Percentiles rank a stretch among this genome's conserved stretches.
phyloP scores from a whole-genome alignment of 2,797 vertebrate species.

The Acipenser ruthenus region DNA sequence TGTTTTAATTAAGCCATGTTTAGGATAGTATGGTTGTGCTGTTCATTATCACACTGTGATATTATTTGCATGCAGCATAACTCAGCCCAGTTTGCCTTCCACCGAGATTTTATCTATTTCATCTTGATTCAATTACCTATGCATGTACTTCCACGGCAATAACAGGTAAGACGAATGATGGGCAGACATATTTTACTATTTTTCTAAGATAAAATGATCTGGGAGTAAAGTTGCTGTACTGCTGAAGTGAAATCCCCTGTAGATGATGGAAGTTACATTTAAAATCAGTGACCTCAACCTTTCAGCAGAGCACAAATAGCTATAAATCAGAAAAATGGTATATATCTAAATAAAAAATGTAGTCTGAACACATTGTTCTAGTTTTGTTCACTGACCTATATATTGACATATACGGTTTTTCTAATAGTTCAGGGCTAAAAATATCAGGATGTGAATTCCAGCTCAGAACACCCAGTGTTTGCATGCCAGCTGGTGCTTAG shows the following conservation, averaged over 20 bases:
- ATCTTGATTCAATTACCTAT: neutral
- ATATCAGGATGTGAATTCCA: neutral
- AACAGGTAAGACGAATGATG: neutral
- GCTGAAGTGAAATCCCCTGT: neutral
- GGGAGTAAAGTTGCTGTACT: neutral
- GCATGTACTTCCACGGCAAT: neutral
- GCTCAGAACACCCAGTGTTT: neutral
- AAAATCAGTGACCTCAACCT: conserved; percentile 7
- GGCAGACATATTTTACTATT: neutral
- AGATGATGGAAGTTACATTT: neutral
- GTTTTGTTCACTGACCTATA: conserved; percentile 19
- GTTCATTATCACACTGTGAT: conserved; percentile 47
- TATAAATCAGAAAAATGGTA: conserved; percentile 7
- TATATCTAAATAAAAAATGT: neutral
- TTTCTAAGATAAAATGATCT: neutral
- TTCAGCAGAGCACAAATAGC: neutral
- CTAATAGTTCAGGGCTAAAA: conserved; percentile 2
- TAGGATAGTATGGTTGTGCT: conserved; percentile 45
- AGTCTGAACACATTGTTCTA: neutral
- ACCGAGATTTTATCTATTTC: conserved; percentile 11
- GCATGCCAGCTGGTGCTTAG: conserved; percentile 5
- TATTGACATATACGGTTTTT: conserved; percentile 21
- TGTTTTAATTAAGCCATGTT: conserved; percentile 14
- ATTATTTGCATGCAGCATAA: conserved; percentile 34
- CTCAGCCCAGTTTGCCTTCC: conserved; percentile 18